A percentile compares a stretch with the other conserved stretches of the same genome.
These are phyloP conservation scores for Maconellicoccus hirsutus DNA, from an alignment of 1,140 invertebrate genomes.

Conservation along the genomic window DNA sequence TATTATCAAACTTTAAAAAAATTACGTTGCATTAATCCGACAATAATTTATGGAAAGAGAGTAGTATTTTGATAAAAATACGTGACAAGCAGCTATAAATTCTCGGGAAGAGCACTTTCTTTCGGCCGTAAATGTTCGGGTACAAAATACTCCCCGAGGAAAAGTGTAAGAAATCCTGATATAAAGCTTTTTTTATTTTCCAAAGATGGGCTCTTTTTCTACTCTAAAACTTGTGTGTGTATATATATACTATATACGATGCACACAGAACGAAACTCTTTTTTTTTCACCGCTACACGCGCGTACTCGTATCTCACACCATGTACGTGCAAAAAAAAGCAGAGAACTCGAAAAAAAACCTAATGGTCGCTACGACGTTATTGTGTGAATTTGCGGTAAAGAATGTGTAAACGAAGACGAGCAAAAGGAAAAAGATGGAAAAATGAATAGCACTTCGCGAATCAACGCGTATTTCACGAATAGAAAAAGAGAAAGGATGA, in stretches of 20 bases:
- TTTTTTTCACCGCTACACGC: too few species aligned
- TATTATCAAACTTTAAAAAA: slow-evolving; percentile 10
- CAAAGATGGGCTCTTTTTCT: slow-evolving; percentile 8
- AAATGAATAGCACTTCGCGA: background rate
- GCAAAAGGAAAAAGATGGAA: background rate
- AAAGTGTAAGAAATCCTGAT: slow-evolving; percentile 9
- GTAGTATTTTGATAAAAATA: slow-evolving; percentile 6
- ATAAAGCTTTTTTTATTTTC: slow-evolving; percentile 10
- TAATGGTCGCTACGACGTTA: background rate
- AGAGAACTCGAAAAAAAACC: background rate
- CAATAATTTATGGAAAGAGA: slow-evolving; percentile 1
- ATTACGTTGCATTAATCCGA: slow-evolving; percentile 8
- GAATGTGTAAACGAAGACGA: background rate
- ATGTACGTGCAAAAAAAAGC: too few species aligned
- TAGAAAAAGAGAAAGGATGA: background rate
- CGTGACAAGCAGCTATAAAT: background rate
- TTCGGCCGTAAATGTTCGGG: background rate
- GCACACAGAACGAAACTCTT: background rate
- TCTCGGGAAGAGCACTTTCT: background rate
- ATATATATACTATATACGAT: background rate
- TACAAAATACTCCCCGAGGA: background rate
- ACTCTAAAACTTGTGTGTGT: background rate
- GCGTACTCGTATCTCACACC: too few species aligned
- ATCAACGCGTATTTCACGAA: background rate
- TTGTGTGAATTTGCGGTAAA: background rate